A percentile compares a stretch with the other conserved stretches of the same genome.
These are phyloP conservation scores for Saccopteryx leptura DNA, from an alignment of 2,113 vertebrate genomes.

Conservation along the genomic window DNA sequence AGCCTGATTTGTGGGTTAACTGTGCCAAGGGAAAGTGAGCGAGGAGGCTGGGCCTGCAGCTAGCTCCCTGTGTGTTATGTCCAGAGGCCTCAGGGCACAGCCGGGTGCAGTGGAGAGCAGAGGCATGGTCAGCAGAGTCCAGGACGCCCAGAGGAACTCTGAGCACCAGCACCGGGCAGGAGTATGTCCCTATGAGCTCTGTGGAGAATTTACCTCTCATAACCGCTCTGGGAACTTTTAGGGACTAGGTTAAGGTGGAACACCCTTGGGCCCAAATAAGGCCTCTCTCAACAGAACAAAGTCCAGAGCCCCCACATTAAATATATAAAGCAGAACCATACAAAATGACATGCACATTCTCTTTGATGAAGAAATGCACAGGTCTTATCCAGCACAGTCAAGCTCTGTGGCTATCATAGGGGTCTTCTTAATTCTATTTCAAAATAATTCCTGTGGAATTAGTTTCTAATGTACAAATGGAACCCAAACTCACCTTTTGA, in stretches of 20 bases:
- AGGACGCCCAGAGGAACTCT: background rate
- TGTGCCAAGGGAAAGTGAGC: slow-evolving; percentile 51
- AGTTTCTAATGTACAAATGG: background rate
- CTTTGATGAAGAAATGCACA: background rate
- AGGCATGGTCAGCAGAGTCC: background rate
- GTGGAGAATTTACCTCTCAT: background rate
- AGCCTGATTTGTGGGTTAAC: slow-evolving; percentile 66
- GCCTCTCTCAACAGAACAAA: background rate
- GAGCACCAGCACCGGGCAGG: too few species aligned
- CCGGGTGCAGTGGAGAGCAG: background rate
- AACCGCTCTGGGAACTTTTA: background rate
- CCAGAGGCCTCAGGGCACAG: background rate
- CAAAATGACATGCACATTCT: background rate
- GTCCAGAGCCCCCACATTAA: too few species aligned
- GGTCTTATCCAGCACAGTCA: background rate
- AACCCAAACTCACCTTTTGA: background rate
- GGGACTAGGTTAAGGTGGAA: background rate
- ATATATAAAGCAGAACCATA: background rate
- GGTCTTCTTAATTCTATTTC: background rate
- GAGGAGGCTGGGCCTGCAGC: background rate
- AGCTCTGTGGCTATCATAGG: background rate
- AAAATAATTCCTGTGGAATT: background rate
- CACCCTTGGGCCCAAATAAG: background rate
- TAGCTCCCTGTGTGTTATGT: background rate
- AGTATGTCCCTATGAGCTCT: rapidly evolving